phyloP scores from a whole-genome alignment of 2,113 vertebrate genomes.

The Psophia crepitans region DNA sequence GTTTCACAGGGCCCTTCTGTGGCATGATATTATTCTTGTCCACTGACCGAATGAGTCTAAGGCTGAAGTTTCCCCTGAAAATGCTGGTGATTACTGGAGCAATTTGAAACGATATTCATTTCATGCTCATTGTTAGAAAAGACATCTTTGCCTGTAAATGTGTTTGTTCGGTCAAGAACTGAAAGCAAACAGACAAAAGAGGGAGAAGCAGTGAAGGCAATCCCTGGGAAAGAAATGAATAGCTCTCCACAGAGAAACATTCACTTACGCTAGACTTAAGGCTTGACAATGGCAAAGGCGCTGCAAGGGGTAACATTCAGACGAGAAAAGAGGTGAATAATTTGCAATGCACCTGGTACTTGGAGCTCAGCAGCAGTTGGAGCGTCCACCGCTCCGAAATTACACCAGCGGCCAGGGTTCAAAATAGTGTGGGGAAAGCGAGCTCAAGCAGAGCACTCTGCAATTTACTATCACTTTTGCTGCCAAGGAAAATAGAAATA shows the following conservation, averaged over 20 bases:
- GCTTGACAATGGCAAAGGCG: background rate
- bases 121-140: background rate
- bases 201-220: background rate
- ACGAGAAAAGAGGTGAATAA: background rate
- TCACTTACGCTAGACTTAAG: background rate
- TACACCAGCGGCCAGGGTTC: background rate
- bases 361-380: background rate
- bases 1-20: background rate
- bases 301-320: background rate
- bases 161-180: background rate
- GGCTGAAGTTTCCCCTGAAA: background rate
- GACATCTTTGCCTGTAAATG: background rate
- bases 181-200: constrained; percentile 1
- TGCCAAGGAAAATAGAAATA: background rate
- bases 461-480: background rate
- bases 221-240: background rate
- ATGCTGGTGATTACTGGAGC: background rate
- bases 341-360: background rate
- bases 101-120: background rate
- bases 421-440: rapidly evolving
- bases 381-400: background rate
- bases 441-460: background rate
- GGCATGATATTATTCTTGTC: background rate
- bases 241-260: background rate
- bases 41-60: background rate